Base-by-base conservation (phyloP, 2,113 vertebrate species). In the Danionella cerebrum region DNA sequence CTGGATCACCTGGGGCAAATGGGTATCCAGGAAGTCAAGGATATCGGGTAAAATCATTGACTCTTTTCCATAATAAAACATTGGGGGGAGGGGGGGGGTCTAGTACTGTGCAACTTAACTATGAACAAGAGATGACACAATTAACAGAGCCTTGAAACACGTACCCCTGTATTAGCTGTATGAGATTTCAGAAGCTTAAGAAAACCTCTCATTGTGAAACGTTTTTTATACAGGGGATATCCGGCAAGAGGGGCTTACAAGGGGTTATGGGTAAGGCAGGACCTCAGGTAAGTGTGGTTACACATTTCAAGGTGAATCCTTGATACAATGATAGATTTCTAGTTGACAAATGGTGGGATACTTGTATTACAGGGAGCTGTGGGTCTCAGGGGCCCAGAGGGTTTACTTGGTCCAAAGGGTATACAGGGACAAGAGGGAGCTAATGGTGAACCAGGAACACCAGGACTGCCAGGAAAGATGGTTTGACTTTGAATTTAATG, bases 231-330 rank as follows among this genome's bases (percentile, higher is more conserved):
- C 62, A 92, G 90, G 91, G 91, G 0, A 60, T 69, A 0, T 3
- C 73, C 4, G 89, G 90, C 63, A 71, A 75, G 0, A 72, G 64
- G 0, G 90, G 90, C 55, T 21, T 1, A 0, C 88, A 89, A 69
- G 90, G 90, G 21, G 84, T 90, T 1, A 39, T 13, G 0, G 90
- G 91, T 16, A 80, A 81, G 3, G 65, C 74, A 0, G 90, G 90
- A 14, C 69, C 52, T 0, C 5, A 0, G 66, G 91, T 91, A 55
- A 87, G 87, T 82, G 10, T 7, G 10, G 52, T 5, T 16, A 55
- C n/a, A 18, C 11, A 1, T 48, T 69, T 10, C 59, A 51, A 50
- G 60, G 10, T 58, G 18, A 38, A 45, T 63, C 24, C 45, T 3
- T 7, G 22, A 4, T 29, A 55, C n/a, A 31, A 1, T 65, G 53